phyloP scores from a whole-genome alignment of 2,113 vertebrate genomes.

The Hassar affinis region DNA sequence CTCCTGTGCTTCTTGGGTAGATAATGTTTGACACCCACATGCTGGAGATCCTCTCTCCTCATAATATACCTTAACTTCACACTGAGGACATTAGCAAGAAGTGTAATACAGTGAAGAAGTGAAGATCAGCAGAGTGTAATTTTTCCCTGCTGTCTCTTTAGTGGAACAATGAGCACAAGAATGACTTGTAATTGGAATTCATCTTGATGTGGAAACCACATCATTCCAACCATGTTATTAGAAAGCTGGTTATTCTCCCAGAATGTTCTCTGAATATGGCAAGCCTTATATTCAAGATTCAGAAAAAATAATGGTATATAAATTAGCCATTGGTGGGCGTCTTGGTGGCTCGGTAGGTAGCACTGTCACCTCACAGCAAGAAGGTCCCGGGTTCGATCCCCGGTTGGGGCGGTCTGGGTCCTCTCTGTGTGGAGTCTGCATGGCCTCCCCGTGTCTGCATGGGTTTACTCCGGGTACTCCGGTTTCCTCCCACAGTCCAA shows the following conservation, averaged over 20 bases:
- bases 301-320: no score
- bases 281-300: neutral
- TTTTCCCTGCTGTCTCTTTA: constrained; percentile 15
- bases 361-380: no score
- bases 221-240: constrained; percentile 11
- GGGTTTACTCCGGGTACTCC: no score
- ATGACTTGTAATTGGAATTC: constrained; percentile 22
- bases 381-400: no score
- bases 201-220: neutral
- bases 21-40: constrained; percentile 43
- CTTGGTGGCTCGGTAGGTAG: no score
- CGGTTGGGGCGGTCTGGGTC: no score
- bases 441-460: no score
- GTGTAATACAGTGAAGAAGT: no score
- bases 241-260: neutral
- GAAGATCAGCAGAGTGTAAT: neutral
- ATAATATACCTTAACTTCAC: neutral
- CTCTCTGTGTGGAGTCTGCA: no score
- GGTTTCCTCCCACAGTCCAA: no score
- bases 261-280: neutral
- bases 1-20: constrained; percentile 32
- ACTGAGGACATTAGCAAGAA: neutral
- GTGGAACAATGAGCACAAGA: constrained; percentile 2
- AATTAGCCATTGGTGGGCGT: no score
- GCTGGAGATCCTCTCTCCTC: constrained; percentile 27